A percentile compares a stretch with the other conserved stretches of the same genome.
These are phyloP conservation scores for Agriopis marginaria DNA, from an alignment of 2,888 invertebrate genomes.

Conservation along the genomic window DNA sequence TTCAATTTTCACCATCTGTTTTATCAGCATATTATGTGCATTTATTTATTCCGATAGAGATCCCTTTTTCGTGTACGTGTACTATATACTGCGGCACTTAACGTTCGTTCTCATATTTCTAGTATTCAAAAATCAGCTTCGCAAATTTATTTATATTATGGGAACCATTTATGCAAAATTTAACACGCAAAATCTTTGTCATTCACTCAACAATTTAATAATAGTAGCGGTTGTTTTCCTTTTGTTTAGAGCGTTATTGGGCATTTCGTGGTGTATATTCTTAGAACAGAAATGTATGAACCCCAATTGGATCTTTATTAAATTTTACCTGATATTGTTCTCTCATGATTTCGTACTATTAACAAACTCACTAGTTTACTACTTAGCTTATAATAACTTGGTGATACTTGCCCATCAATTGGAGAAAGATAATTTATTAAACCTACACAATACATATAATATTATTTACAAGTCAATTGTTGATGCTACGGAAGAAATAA, in stretches of 20 bases:
- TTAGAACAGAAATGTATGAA: not conserved
- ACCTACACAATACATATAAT: not conserved
- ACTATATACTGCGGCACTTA: not conserved
- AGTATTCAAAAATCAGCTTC: not conserved
- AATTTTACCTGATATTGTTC: not conserved
- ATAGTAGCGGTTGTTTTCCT: not conserved
- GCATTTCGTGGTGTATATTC: not conserved
- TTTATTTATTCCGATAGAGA: not conserved
- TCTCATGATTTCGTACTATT: not conserved
- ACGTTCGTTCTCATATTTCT: not conserved
- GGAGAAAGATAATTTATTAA: not conserved
- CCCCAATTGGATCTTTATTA: not conserved
- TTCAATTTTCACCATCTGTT: not conserved
- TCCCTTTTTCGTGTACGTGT: not conserved
- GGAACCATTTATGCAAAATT: not conserved
- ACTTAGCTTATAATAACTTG: not conserved
- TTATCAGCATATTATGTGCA: not conserved
- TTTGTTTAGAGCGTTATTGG: not conserved
- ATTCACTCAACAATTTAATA: not conserved
- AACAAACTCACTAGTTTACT: not conserved
- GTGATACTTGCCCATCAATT: not conserved
- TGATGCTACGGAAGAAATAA: conserved; percentile 19
- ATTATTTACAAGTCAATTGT: conserved; percentile 18
- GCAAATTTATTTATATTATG: not conserved
- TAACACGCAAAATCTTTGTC: not conserved